A percentile compares a stretch with the other conserved stretches of the same genome.
Evolutionary conservation across 2,113 vertebrate genomes (phyloP).

Genomic region (Engystomops pustulosus): DNA sequence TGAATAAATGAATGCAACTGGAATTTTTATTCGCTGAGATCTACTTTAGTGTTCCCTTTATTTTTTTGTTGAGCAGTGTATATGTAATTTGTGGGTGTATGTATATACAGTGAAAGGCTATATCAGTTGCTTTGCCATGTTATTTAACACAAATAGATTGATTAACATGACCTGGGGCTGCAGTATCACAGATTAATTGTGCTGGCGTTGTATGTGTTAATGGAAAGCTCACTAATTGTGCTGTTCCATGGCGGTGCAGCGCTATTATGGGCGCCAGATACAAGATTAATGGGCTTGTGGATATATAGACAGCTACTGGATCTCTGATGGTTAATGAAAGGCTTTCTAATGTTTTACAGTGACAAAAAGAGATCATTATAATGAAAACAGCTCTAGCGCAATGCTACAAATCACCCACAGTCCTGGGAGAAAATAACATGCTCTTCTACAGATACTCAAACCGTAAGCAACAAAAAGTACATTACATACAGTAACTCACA

Average conservation of each 20-base stretch:
- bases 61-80: too few relatives aligned
- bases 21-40: too few relatives aligned
- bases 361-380: background rate
- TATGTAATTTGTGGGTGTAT: too few relatives aligned
- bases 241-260: background rate
- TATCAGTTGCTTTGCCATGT: too few relatives aligned
- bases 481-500: too few relatives aligned
- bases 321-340: background rate
- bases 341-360: background rate
- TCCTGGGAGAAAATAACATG: background rate
- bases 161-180: background rate
- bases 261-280: background rate
- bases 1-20: too few relatives aligned
- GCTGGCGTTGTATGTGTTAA: constrained; percentile 1
- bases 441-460: background rate
- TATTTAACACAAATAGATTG: background rate
- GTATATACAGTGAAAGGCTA: too few relatives aligned
- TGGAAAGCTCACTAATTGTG: background rate
- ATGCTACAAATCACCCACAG: background rate
- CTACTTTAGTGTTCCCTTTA: too few relatives aligned
- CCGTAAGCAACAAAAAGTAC: too few relatives aligned
- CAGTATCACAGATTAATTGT: background rate
- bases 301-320: background rate
- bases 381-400: background rate
- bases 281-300: background rate